Conservation (phyloP, 2,888 invertebrate species). For the Nomada goodeniana region DNA sequence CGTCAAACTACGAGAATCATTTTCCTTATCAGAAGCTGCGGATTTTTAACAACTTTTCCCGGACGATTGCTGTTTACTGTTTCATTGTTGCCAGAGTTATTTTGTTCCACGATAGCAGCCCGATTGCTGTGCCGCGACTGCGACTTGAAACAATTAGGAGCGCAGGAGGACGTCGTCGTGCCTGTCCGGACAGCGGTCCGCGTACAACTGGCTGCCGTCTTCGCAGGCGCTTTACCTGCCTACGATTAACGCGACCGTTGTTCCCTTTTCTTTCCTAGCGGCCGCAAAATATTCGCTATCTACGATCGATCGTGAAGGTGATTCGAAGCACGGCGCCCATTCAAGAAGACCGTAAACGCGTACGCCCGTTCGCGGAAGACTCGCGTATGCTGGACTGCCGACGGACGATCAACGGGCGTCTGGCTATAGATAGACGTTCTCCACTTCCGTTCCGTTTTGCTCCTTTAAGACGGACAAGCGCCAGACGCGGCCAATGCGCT, state of each 20-base stretch:
- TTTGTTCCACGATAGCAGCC: too few species aligned
- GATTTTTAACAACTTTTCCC: background rate
- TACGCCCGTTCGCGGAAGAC: slow-evolving; percentile 1
- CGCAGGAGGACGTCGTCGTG: slow-evolving; percentile 11
- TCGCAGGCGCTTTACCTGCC: slow-evolving; percentile 19
- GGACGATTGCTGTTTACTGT: background rate
- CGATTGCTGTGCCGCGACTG: too few species aligned
- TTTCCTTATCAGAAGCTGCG: background rate
- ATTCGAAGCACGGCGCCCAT: background rate
- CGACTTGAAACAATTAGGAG: background rate
- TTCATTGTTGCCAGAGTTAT: background rate
- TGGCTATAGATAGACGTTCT: slow-evolving; percentile 74
- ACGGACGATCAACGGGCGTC: slow-evolving; percentile 57
- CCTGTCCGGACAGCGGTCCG: slow-evolving; percentile 23
- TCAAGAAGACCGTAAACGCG: background rate
- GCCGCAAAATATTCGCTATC: slow-evolving; percentile 1
- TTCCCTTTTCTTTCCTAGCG: background rate
- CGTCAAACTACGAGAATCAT: background rate
- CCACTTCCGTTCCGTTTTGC: slow-evolving; percentile 74
- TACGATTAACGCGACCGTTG: slow-evolving; percentile 2
- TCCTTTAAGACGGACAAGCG: slow-evolving; percentile 58
- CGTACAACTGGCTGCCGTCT: slow-evolving; percentile 34
- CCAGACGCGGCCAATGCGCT: slow-evolving; percentile 43
- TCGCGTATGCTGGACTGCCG: slow-evolving; percentile 8
- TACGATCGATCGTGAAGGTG: background rate